These are phyloP conservation scores for Columba janthina DNA, from an alignment of 2,113 vertebrate genomes.

Conservation along the genomic window DNA sequence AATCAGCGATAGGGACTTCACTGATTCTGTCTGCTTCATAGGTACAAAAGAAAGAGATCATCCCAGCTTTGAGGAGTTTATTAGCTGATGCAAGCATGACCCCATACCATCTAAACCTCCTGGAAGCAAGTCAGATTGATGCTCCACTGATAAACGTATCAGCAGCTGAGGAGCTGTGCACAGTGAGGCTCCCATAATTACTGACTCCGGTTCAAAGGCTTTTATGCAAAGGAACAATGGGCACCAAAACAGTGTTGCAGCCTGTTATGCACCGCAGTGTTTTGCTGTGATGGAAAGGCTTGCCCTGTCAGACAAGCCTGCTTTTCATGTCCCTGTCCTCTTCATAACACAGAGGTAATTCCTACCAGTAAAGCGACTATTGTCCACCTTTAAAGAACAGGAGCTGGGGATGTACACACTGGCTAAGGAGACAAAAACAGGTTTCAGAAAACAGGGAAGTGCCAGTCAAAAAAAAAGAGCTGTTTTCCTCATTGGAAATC, in stretches of 20 bases:
- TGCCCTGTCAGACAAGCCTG: not conserved
- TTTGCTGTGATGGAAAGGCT: slow-evolving; percentile 11
- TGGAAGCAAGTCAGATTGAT: slow-evolving; percentile 52
- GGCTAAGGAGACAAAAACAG: not conserved
- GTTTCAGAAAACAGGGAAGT: not conserved
- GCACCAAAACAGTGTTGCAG: slow-evolving; percentile 31
- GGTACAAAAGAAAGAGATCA: not conserved
- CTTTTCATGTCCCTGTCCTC: not conserved
- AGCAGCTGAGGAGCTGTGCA: slow-evolving; percentile 49
- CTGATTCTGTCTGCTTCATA: not conserved
- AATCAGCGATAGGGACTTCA: not conserved
- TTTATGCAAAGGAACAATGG: slow-evolving; percentile 53
- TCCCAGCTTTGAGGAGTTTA: not conserved
- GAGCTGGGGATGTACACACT: not conserved
- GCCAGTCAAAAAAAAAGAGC: not conserved
- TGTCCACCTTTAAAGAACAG: not conserved
- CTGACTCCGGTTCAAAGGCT: slow-evolving; percentile 42
- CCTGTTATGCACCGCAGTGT: not conserved
- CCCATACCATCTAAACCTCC: slow-evolving; percentile 17
- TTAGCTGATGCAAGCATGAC: slow-evolving; percentile 44
- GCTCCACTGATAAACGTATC: slow-evolving; percentile 29
- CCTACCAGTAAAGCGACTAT: not conserved
- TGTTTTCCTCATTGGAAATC: not conserved
- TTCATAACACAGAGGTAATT: not conserved
- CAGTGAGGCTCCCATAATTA: slow-evolving; percentile 17